phyloP scores from a whole-genome alignment of 2,113 vertebrate species.

The Chrysemys picta region DNA sequence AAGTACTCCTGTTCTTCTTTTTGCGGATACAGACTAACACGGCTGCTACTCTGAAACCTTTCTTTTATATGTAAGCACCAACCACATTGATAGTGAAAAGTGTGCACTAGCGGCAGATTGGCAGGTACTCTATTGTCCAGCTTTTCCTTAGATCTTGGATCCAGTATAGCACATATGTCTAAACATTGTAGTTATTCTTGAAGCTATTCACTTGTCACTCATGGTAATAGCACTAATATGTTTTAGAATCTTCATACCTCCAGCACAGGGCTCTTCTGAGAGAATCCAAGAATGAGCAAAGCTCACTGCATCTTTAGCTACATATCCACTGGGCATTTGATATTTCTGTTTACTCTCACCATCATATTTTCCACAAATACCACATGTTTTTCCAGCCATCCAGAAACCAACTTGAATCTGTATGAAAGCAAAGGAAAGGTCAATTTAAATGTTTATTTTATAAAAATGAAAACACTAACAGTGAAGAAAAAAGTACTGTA shows the following conservation, averaged over 20 bases:
- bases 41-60: too few species aligned
- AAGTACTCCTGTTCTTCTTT: too few species aligned
- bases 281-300: conserved; percentile 85
- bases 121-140: background rate
- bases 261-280: conserved; percentile 76
- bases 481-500: background rate
- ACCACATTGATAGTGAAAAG: background rate
- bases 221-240: background rate
- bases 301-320: conserved; percentile 75
- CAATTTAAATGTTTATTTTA: background rate
- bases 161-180: background rate
- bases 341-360: conserved; percentile 82
- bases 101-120: background rate
- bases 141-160: background rate
- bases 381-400: conserved; percentile 85
- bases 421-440: conserved; percentile 9
- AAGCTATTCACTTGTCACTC: background rate
- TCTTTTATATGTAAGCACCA: background rate
- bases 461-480: background rate
- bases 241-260: conserved; percentile 51
- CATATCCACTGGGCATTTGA: conserved; percentile 74
- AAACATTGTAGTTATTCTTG: background rate
- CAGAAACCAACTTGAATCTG: conserved; percentile 83
- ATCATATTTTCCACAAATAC: conserved; percentile 85
- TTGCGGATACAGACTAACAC: too few species aligned